A percentile compares a stretch with the other conserved stretches of the same genome.
Conservation (phyloP, 2,113 vertebrate genomes). For the Cheilinus undulatus region DNA sequence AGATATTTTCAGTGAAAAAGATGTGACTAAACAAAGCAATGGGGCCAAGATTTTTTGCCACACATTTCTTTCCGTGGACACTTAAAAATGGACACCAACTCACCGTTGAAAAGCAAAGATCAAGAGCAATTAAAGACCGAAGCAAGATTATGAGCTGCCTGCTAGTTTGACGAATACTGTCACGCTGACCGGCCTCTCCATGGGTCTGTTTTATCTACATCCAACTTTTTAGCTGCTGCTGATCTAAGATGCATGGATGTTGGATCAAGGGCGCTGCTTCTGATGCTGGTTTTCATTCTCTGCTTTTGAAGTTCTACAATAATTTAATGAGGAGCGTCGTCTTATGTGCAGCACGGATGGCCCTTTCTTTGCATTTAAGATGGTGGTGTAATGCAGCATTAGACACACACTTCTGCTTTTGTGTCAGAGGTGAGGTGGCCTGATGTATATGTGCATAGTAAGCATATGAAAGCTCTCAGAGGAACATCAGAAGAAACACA, state of each 20-base stretch:
- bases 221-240: slow-evolving; percentile 21
- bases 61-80: too few relatives aligned
- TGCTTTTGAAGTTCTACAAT: slow-evolving; percentile 51
- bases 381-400: slow-evolving; percentile 9
- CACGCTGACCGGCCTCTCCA: slow-evolving; percentile 31
- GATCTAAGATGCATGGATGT: slow-evolving; percentile 28
- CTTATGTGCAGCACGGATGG: slow-evolving; percentile 13
- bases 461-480: slow-evolving; percentile 50
- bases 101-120: too few relatives aligned
- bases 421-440: slow-evolving; percentile 20
- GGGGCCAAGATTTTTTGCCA: too few relatives aligned
- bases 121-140: slow-evolving; percentile 38
- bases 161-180: slow-evolving; percentile 13
- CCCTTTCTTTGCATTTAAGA: slow-evolving; percentile 25
- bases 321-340: slow-evolving; percentile 44
- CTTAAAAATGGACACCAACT: too few relatives aligned
- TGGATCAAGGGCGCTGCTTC: slow-evolving; percentile 29
- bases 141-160: slow-evolving; percentile 23
- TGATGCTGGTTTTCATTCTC: slow-evolving; percentile 10
- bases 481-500: slow-evolving; percentile 19
- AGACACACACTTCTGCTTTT: slow-evolving; percentile 20
- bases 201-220: slow-evolving; percentile 54
- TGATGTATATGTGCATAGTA: slow-evolving; percentile 30
- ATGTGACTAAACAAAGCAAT: too few relatives aligned
- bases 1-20: too few relatives aligned